Base-by-base conservation (phyloP, 2,113 vertebrate genomes). In the Pteronura brasiliensis region DNA sequence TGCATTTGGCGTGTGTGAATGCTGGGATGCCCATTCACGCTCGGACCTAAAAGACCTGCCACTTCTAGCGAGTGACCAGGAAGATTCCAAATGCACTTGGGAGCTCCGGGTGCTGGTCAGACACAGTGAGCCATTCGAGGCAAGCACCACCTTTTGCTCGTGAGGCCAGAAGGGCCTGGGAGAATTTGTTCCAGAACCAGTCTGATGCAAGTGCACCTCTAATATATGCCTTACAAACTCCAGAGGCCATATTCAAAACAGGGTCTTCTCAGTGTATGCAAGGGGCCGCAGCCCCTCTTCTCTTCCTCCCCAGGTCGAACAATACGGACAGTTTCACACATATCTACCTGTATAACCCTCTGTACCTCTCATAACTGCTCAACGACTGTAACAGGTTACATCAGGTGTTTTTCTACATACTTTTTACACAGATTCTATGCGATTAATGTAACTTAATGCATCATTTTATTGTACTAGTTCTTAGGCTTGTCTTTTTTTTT, bases 331-430 rank as follows among this genome's bases (percentile, higher is more conserved):
- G 98, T 99, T 99, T 99, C 99, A 99, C 99, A 99, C 99, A 99
- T 99, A 99, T 99, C 99, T 99, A 99, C 99, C 99, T 99, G 99
- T 99, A 99, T 99, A 99, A 99, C 99, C 99, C 99, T 99, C 99
- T 99, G 99, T 99, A 99, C 99, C 99, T 99, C 99, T 99, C 99
- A 99, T 99, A 99, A 99, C 99, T 99, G 99, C 99, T 99, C 99
- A 99, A 99, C 99, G 99, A 99, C 99, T 99, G 99, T 99, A 99
- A 99, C 99, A 99, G 99, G 99, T 99, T 99, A 99, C 99, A 99
- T 99, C 99, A 99, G 99, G 99, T 99, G 99, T 99, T 99, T 99
- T 99, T 99, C 99, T 99, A 99, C 99, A 99, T 99, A 99, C 99
- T 99, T 99, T 99, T 99, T 99, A 99, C 99, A 99, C 99, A 99